A percentile compares a stretch with the other conserved stretches of the same genome.
Evolutionary conservation across 2,797 vertebrate species (phyloP).

Genomic region (Fundulus diaphanus): DNA sequence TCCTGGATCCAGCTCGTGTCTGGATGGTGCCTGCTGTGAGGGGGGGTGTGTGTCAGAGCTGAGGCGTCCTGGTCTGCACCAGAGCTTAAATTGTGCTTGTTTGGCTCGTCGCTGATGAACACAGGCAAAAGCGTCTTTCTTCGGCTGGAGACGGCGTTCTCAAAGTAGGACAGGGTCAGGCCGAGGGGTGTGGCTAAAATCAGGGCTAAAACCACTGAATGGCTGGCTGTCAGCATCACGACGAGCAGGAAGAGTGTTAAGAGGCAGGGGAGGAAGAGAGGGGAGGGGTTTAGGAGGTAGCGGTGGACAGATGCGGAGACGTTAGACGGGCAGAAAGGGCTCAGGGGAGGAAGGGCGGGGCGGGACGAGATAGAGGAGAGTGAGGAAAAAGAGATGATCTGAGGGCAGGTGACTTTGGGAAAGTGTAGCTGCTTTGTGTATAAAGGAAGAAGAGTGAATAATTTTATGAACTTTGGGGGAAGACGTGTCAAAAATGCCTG

Average conservation of each 20-base stretch:
- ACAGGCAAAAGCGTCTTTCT: constrained; percentile 45
- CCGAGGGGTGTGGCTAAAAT: constrained; percentile 91
- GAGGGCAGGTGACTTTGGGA: constrained; percentile 13
- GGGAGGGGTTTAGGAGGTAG: constrained; percentile 86
- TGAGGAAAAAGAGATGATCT: constrained; percentile 21
- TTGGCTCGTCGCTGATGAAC: constrained; percentile 26
- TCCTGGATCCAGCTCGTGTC: constrained; percentile 82
- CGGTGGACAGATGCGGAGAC: constrained; percentile 77
- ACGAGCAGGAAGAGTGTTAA: constrained; percentile 86
- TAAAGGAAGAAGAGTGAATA: constrained; percentile 25
- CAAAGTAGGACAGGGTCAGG: constrained; percentile 92
- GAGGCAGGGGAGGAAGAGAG: constrained; percentile 89
- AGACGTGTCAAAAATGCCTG: constrained; percentile 33
- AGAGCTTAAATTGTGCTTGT: constrained; percentile 19
- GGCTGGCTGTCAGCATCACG: constrained; percentile 90
- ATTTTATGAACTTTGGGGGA: constrained; percentile 19
- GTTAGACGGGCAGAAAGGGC: constrained; percentile 69
- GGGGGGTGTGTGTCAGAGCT: constrained; percentile 43
- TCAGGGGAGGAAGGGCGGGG: constrained; percentile 74
- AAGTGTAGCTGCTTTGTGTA: constrained; percentile 20
- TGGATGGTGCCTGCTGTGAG: constrained; percentile 54
- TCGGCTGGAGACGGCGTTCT: constrained; percentile 82
- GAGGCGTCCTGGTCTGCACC: constrained; percentile 23
- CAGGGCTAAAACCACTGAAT: constrained; percentile 89
- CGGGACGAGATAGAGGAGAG: constrained; percentile 48